Evolutionary conservation across 2,113 vertebrate species (phyloP).

Genomic region (Siphamia tubifer): DNA sequence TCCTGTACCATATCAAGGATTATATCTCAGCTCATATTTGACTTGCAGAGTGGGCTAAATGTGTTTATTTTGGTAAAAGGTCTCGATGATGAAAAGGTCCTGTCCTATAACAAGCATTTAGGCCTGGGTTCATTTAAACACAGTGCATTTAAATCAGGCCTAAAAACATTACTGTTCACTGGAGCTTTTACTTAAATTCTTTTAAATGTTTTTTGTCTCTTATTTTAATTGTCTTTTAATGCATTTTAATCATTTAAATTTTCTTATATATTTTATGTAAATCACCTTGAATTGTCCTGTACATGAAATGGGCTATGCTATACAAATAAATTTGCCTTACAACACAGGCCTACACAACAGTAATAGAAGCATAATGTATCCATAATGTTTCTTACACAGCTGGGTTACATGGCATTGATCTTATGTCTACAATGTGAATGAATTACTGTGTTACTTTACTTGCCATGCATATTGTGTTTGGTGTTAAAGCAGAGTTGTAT

Average conservation of each 20-base stretch:
- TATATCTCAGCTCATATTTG: conserved; percentile 63
- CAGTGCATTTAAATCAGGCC: no score
- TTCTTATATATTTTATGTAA: no score
- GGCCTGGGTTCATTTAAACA: no score
- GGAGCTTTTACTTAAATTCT: no score
- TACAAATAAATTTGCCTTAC: no score
- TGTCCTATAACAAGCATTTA: conserved; percentile 7
- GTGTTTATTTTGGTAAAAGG: conserved; percentile 47
- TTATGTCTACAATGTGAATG: conserved; percentile 19
- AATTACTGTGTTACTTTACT: conserved; percentile 12
- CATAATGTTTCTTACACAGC: conserved; percentile 21
- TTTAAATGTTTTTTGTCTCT: no score
- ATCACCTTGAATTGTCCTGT: no score
- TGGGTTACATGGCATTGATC: conserved; percentile 25
- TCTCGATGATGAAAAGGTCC: conserved; percentile 33
- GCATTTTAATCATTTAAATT: no score
- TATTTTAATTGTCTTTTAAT: no score
- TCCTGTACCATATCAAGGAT: conserved; percentile 53
- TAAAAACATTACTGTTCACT: no score
- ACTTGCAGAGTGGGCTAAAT: conserved; percentile 57
- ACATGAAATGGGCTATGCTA: no score
- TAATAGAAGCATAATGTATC: conserved; percentile 11
- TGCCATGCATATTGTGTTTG: background rate
- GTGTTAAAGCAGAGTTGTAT: conserved; percentile 15
- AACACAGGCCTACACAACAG: conserved; percentile 22